These are phyloP conservation scores for Ailurus styani DNA, from an alignment of 2,113 vertebrate species.

Conservation along the genomic window DNA sequence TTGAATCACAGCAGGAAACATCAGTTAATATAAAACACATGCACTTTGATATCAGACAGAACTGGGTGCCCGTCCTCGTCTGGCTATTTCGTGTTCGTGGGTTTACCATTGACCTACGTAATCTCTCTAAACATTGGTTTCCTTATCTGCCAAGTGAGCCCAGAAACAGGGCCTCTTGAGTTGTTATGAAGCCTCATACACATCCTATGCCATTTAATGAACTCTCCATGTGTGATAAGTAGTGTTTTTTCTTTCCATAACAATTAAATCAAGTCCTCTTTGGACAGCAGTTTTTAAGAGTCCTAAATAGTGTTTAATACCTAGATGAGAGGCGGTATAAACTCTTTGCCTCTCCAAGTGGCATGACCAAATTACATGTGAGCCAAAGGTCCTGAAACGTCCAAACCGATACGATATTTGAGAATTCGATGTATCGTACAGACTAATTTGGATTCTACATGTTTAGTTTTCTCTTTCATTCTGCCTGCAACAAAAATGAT, in stretches of 20 bases:
- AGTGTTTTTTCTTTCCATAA: background rate
- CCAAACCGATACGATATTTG: conserved; percentile 28
- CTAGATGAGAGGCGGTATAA: background rate
- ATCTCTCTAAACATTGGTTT: background rate
- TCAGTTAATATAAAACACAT: background rate
- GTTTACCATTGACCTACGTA: background rate
- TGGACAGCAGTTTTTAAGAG: background rate
- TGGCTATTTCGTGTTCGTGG: background rate
- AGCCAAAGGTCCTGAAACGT: conserved; percentile 7
- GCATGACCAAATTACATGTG: conserved; percentile 3
- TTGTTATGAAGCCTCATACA: background rate
- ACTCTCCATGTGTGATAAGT: background rate
- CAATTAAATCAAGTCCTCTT: background rate
- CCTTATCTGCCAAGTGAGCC: background rate
- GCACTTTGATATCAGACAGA: background rate
- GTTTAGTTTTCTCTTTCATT: conserved; percentile 54
- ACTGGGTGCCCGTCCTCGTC: background rate
- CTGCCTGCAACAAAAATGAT: conserved; percentile 51
- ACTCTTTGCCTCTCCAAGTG: background rate
- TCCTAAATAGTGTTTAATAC: background rate
- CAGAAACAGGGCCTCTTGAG: background rate
- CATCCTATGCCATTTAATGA: background rate
- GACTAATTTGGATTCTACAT: conserved; percentile 66
- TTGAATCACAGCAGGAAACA: background rate
- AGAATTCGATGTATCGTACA: conserved; percentile 47